Evolutionary conservation across 1,140 invertebrate genomes (phyloP).

Genomic region (Bombus balteatus): DNA sequence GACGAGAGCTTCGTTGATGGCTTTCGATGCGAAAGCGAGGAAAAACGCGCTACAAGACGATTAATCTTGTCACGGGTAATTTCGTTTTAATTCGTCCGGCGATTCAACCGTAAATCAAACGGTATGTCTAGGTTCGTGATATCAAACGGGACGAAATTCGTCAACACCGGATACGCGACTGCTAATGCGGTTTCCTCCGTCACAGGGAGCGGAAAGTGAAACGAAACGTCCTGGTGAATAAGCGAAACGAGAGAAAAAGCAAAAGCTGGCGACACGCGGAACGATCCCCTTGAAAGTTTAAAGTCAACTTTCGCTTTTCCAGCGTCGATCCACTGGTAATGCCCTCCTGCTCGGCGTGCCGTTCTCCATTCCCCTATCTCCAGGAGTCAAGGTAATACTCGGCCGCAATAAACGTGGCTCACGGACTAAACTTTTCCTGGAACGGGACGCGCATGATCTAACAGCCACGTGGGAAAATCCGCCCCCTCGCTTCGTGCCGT

Average conservation of each 20-base stretch:
- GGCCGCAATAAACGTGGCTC: constrained; percentile 74
- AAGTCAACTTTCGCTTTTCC: constrained; percentile 79
- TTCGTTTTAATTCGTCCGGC: neutral
- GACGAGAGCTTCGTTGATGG: too few species aligned
- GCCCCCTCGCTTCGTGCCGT: constrained; percentile 46
- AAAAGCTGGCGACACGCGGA: constrained; percentile 14
- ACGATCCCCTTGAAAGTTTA: constrained; percentile 78
- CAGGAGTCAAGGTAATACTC: constrained; percentile 77
- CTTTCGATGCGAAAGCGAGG: too few species aligned
- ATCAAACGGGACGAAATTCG: constrained; percentile 27
- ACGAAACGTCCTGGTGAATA: neutral
- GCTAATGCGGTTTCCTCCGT: constrained; percentile 43
- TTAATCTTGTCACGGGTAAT: neutral
- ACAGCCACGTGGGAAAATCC: constrained; percentile 79
- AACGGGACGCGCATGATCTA: constrained; percentile 74
- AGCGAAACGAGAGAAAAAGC: constrained; percentile 21
- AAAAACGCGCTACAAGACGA: neutral
- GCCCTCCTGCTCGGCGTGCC: constrained; percentile 38
- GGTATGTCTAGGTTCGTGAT: too few species aligned
- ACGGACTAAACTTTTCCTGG: constrained; percentile 72
- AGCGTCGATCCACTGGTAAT: constrained; percentile 41
- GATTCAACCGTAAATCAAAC: neutral
- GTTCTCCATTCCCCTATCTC: constrained; percentile 62
- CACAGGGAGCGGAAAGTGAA: neutral
- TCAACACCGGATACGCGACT: neutral